Conservation (phyloP, 2,888 invertebrate genomes). For the Parelbella ahira region DNA sequence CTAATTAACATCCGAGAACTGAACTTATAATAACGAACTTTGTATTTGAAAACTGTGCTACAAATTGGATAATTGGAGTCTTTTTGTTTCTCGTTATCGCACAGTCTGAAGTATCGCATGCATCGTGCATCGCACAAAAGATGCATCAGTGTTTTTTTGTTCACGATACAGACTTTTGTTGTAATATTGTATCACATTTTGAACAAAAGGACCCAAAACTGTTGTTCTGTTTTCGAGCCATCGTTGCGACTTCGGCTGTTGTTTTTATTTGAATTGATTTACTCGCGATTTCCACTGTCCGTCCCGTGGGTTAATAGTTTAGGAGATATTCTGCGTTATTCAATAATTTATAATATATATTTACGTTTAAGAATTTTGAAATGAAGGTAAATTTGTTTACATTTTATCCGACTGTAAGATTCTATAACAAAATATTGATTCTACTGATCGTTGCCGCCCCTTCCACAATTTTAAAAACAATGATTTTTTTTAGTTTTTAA, state of each 20-base stretch:
- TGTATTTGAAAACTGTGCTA: conserved; percentile 32
- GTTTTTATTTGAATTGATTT: conserved; percentile 9
- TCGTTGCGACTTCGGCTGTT: background rate
- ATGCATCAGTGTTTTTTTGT: conserved; percentile 14
- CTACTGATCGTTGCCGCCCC: too few species aligned
- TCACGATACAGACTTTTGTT: conserved; percentile 16
- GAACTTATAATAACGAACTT: conserved; percentile 34
- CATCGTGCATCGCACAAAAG: conserved; percentile 30
- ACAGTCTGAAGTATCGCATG: conserved; percentile 37
- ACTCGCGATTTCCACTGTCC: too few species aligned
- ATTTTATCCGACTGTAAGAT: too few species aligned
- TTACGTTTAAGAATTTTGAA: too few species aligned
- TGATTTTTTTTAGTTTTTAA: too few species aligned
- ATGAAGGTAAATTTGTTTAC: too few species aligned
- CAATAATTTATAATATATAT: too few species aligned
- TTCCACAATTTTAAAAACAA: too few species aligned
- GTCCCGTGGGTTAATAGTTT: too few species aligned
- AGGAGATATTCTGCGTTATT: too few species aligned
- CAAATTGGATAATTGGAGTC: conserved; percentile 47
- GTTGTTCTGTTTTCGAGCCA: conserved; percentile 15
- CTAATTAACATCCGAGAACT: conserved; percentile 37
- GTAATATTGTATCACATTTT: conserved; percentile 21
- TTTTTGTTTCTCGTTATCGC: conserved; percentile 41
- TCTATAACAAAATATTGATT: too few species aligned
- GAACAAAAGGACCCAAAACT: conserved; percentile 24